These are phyloP conservation scores for Pocillopora damicornis DNA, from an alignment of 64 coral and sea anemone genomes.

Conservation along the genomic window DNA sequence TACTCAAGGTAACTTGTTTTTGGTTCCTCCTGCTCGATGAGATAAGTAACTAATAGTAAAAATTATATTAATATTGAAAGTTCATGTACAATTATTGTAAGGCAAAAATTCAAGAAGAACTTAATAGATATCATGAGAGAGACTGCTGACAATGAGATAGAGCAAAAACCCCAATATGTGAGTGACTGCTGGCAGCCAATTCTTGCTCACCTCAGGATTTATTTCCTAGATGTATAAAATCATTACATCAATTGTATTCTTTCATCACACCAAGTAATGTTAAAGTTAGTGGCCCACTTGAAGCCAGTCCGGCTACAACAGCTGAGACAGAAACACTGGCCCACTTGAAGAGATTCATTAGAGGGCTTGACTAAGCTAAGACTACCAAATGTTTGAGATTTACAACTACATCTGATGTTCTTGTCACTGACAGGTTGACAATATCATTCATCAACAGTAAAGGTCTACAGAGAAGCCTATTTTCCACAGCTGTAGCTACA, in stretches of 20 bases:
- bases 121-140: background rate
- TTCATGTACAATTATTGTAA: no score
- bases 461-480: conserved; percentile 49
- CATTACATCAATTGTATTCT: background rate
- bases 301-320: background rate
- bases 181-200: background rate
- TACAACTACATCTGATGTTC: conserved; percentile 42
- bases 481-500: conserved; percentile 27
- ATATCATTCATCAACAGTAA: conserved; percentile 37
- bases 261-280: conserved; percentile 3
- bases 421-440: conserved; percentile 43
- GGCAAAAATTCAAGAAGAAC: background rate
- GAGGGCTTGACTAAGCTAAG: conserved; percentile 48
- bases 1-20: background rate
- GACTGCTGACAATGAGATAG: conserved; percentile 4
- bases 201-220: background rate
- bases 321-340: conserved; percentile 11
- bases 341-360: conserved; percentile 53
- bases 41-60: no score
- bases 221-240: background rate
- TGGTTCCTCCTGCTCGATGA: no score
- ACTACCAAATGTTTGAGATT: conserved; percentile 48
- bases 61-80: no score
- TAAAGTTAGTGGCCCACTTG: conserved; percentile 8
- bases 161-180: conserved; percentile 15